A percentile compares a stretch with the other conserved stretches of the same genome.
phyloP scores from a whole-genome alignment of 2,113 vertebrate genomes.

The Mesocricetus auratus region DNA sequence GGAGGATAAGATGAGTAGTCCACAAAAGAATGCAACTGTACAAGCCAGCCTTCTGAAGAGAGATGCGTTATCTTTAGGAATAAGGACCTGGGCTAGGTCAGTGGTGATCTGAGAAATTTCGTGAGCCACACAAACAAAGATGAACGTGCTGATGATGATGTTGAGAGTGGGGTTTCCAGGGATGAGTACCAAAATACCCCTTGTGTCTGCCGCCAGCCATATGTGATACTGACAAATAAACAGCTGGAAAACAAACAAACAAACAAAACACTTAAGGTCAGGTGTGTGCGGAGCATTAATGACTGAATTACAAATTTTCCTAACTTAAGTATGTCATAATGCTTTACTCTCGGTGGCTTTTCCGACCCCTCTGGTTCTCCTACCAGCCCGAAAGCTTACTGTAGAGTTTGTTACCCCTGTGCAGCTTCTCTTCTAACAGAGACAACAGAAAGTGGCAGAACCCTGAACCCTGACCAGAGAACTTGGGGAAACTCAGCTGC shows the following conservation, averaged over 20 bases:
- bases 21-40: conserved; percentile 88
- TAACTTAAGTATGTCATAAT: conserved; percentile 26
- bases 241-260: conserved; percentile 87
- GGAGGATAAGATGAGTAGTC: conserved; percentile 89
- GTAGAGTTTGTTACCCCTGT: neutral
- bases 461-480: neutral
- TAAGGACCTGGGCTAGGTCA: conserved; percentile 94
- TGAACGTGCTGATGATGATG: conserved; percentile 97
- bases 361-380: neutral
- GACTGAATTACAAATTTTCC: neutral
- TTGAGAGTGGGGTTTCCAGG: conserved; percentile 96
- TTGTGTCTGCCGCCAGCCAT: conserved; percentile 98
- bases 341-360: neutral
- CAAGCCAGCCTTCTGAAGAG: conserved; percentile 92
- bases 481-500: conserved; percentile 5
- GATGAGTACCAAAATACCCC: conserved; percentile 97
- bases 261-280: neutral
- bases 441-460: neutral
- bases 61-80: conserved; percentile 94
- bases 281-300: neutral
- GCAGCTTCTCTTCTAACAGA: neutral
- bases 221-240: conserved; percentile 99
- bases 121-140: conserved; percentile 98
- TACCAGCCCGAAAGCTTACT: neutral
- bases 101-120: conserved; percentile 98